These are phyloP conservation scores for Musca vetustissima DNA, from an alignment of 1,140 invertebrate species.

Conservation along the genomic window DNA sequence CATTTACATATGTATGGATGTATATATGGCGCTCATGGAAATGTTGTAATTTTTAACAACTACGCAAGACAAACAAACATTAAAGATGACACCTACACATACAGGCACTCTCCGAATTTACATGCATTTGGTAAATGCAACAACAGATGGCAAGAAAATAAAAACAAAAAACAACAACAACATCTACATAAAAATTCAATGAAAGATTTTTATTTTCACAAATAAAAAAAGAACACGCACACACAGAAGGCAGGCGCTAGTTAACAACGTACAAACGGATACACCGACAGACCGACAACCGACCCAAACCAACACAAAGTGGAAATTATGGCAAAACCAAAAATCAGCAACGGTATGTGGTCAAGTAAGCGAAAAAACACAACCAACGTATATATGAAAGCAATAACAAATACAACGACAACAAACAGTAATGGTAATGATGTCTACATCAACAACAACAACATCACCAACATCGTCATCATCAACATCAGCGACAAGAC, in stretches of 20 bases:
- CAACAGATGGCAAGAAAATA: neutral
- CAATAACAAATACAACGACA: neutral
- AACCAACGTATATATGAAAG: constrained; percentile 11
- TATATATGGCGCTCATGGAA: too few relatives aligned
- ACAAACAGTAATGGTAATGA: neutral
- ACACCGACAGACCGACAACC: neutral
- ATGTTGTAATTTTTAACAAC: neutral
- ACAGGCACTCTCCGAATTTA: too few relatives aligned
- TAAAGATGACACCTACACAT: neutral
- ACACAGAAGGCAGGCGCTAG: neutral
- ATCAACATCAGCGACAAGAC: too few relatives aligned
- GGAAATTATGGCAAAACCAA: constrained; percentile 27
- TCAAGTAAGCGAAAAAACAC: constrained; percentile 49
- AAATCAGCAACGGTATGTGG: constrained; percentile 30
- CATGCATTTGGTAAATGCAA: neutral
- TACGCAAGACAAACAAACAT: neutral
- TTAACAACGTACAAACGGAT: neutral
- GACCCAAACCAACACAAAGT: neutral
- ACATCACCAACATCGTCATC: too few relatives aligned
- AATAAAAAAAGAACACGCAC: neutral
- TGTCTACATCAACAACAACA: too few relatives aligned
- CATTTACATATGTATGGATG: neutral
- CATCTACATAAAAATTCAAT: neutral
- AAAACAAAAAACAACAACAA: neutral
- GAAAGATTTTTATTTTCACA: neutral